Evolutionary conservation across 2,888 invertebrate genomes (phyloP).

Genomic region (Melipona bicolor): DNA sequence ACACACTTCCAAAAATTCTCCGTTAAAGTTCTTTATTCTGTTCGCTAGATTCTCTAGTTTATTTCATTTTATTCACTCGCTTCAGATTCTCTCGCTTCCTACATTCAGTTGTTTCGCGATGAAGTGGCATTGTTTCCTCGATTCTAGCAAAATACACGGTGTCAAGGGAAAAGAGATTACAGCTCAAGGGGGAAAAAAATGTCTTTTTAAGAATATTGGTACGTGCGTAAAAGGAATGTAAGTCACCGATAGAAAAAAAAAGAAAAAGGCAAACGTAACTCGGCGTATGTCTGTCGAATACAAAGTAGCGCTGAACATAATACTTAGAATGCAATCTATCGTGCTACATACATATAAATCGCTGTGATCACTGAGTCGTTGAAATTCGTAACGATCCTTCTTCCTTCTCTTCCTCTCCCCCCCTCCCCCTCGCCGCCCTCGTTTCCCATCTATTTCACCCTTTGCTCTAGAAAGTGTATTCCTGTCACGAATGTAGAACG

Average conservation of each 20-base stretch:
- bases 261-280: slow-evolving; percentile 3
- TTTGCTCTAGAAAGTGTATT: slow-evolving; percentile 43
- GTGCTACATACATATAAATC: slow-evolving; percentile 51
- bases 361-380: slow-evolving; percentile 55
- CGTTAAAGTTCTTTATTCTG: not conserved
- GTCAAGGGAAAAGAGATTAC: not conserved
- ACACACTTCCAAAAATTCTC: not conserved
- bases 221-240: not conserved
- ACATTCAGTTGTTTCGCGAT: too few relatives aligned
- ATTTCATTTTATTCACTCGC: not conserved
- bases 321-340: slow-evolving; percentile 42
- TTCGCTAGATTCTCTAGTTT: too few relatives aligned
- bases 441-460: slow-evolving; percentile 26
- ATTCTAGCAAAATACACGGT: not conserved
- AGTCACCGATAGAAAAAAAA: not conserved
- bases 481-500: slow-evolving; percentile 46
- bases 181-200: too few relatives aligned
- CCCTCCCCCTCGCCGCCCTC: slow-evolving; percentile 13
- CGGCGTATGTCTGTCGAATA: slow-evolving; percentile 10
- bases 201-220: not conserved
- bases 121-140: not conserved
- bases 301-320: slow-evolving; percentile 25
- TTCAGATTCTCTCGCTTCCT: not conserved
- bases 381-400: slow-evolving; percentile 55
- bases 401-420: slow-evolving; percentile 9